Percentiles rank a stretch among this genome's conserved stretches.
These are phyloP conservation scores for Eubasilissa regina DNA, from an alignment of 1,140 invertebrate genomes.

Conservation along the genomic window DNA sequence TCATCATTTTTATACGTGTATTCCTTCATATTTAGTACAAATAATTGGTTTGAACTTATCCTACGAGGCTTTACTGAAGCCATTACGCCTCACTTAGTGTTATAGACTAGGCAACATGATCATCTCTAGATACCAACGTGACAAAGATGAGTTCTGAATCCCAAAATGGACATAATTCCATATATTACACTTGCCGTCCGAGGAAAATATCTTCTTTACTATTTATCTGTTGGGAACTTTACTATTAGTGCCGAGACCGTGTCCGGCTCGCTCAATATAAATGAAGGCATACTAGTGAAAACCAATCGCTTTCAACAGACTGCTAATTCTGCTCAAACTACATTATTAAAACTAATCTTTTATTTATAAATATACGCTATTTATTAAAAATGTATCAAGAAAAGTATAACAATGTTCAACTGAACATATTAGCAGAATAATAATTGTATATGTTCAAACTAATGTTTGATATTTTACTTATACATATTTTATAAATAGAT, in stretches of 20 bases:
- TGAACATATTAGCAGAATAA: conserved; percentile 41
- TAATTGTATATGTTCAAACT: conserved; percentile 42
- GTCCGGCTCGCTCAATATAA: conserved; percentile 49
- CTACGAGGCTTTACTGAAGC: conserved; percentile 50
- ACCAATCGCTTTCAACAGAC: conserved; percentile 60
- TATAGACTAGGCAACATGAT: conserved; percentile 60
- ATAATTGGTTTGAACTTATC: conserved; percentile 61
- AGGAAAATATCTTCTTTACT: conserved; percentile 35
- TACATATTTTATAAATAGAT: conserved; percentile 42
- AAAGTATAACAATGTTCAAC: conserved; percentile 53
- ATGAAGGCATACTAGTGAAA: conserved; percentile 61
- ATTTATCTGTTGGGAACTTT: conserved; percentile 23
- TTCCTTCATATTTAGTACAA: conserved; percentile 59
- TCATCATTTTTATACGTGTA: conserved; percentile 50
- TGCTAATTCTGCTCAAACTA: conserved; percentile 56
- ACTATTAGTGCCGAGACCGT: background rate
- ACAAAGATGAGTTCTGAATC: background rate
- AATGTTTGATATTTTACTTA: conserved; percentile 32
- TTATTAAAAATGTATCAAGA: conserved; percentile 53
- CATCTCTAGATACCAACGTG: conserved; percentile 52
- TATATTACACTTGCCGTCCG: conserved; percentile 22
- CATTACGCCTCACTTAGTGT: conserved; percentile 50
- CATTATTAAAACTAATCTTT: conserved; percentile 53
- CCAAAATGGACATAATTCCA: background rate
- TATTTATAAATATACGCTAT: conserved; percentile 52